Conservation (phyloP, 2,797 vertebrate species). For the Xyrichtys novacula region DNA sequence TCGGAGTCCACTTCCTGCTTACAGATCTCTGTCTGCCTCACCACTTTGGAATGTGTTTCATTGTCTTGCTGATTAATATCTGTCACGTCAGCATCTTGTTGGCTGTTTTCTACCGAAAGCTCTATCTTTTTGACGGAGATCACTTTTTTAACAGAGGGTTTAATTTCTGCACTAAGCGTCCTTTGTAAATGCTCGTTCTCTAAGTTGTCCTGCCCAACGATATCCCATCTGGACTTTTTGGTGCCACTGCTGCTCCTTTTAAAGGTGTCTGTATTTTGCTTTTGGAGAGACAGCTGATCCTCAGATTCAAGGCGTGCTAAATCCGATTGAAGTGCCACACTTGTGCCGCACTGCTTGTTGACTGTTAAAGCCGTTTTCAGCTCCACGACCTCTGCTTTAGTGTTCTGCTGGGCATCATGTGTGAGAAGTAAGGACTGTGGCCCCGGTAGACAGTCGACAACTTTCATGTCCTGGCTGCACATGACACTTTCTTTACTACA, state of each 20-base stretch:
- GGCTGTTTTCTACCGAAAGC: conserved; percentile 70
- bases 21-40: conserved; percentile 36
- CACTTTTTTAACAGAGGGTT: conserved; percentile 67
- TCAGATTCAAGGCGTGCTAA: conserved; percentile 55
- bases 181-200: conserved; percentile 73
- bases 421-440: conserved; percentile 59
- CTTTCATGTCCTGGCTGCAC: conserved; percentile 54
- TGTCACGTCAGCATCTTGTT: conserved; percentile 62
- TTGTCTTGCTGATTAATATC: conserved; percentile 43
- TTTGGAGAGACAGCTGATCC: conserved; percentile 47
- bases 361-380: conserved; percentile 37
- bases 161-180: conserved; percentile 61
- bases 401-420: conserved; percentile 70
- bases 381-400: conserved; percentile 66
- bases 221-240: conserved; percentile 88
- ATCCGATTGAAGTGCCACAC: conserved; percentile 40
- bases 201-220: conserved; percentile 80
- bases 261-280: conserved; percentile 51
- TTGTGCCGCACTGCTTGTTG: conserved; percentile 33
- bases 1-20: conserved; percentile 48
- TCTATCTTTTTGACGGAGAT: conserved; percentile 80
- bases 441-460: conserved; percentile 57
- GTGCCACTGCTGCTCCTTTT: conserved; percentile 65
- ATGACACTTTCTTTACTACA: conserved; percentile 51
- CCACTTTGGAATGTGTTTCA: conserved; percentile 63